These are phyloP conservation scores for Ahaetulla prasina DNA, from an alignment of 2,113 vertebrate species.

Conservation along the genomic window DNA sequence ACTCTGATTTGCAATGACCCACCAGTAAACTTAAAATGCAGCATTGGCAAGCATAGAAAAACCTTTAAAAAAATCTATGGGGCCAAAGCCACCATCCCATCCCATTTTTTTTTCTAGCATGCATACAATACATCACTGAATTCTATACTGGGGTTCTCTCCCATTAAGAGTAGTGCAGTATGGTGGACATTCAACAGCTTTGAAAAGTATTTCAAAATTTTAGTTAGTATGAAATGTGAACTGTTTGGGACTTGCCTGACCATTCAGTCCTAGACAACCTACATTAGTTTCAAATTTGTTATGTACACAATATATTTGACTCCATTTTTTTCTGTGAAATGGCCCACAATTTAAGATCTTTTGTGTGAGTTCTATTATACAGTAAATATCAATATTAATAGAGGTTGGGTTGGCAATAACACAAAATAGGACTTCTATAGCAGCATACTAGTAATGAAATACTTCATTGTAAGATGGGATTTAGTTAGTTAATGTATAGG, in stretches of 20 bases:
- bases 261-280: background rate
- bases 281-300: background rate
- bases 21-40: background rate
- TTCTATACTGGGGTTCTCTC: background rate
- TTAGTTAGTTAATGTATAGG: background rate
- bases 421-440: background rate
- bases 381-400: background rate
- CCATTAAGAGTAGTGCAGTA: background rate
- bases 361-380: background rate
- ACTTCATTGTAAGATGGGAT: background rate
- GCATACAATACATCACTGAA: background rate
- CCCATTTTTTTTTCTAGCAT: background rate
- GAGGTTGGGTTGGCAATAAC: background rate
- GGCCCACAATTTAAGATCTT: background rate
- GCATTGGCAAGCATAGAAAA: background rate
- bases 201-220: background rate
- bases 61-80: background rate
- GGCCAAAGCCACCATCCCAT: background rate
- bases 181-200: background rate
- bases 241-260: background rate
- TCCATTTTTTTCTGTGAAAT: background rate
- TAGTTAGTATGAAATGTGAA: background rate
- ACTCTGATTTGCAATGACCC: background rate
- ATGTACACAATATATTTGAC: background rate
- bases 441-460: background rate